Conservation (phyloP, 1,140 invertebrate genomes). For the Ceratina australensis region DNA sequence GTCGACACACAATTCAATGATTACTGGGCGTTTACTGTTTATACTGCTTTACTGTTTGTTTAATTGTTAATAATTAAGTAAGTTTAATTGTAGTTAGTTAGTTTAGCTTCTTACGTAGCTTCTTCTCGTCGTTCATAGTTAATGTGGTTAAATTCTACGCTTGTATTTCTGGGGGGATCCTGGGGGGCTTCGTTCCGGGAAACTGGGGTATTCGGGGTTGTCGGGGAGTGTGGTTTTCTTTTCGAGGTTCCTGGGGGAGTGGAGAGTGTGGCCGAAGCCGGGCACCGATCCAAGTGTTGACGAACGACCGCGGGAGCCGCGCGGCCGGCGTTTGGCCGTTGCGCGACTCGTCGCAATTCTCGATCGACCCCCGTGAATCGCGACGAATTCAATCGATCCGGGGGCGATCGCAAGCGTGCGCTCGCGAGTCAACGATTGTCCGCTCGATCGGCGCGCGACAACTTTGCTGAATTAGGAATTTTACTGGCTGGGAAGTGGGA, state of each 20-base stretch:
- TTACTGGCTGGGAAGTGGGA: constrained; percentile 77
- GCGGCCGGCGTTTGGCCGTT: not conserved
- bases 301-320: constrained; percentile 31
- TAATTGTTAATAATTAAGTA: constrained; percentile 81
- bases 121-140: constrained; percentile 76
- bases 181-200: not conserved
- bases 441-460: constrained; percentile 60
- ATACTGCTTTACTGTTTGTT: constrained; percentile 80
- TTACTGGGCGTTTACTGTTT: constrained; percentile 80
- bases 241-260: constrained; percentile 16
- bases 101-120: constrained; percentile 79
- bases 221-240: not conserved
- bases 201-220: not conserved
- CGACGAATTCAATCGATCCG: too few relatives aligned
- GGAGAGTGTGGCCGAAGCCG: constrained; percentile 49
- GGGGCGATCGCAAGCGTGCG: constrained; percentile 7
- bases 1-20: constrained; percentile 81
- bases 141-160: constrained; percentile 79
- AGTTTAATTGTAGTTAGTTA: constrained; percentile 81
- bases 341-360: constrained; percentile 12
- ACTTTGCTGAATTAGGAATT: constrained; percentile 33
- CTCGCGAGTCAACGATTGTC: constrained; percentile 57
- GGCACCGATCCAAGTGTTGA: constrained; percentile 36
- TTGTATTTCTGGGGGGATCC: constrained; percentile 66
- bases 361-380: not conserved